Conservation (phyloP, 2,113 vertebrate genomes). For the Oncorhynchus nerka region DNA sequence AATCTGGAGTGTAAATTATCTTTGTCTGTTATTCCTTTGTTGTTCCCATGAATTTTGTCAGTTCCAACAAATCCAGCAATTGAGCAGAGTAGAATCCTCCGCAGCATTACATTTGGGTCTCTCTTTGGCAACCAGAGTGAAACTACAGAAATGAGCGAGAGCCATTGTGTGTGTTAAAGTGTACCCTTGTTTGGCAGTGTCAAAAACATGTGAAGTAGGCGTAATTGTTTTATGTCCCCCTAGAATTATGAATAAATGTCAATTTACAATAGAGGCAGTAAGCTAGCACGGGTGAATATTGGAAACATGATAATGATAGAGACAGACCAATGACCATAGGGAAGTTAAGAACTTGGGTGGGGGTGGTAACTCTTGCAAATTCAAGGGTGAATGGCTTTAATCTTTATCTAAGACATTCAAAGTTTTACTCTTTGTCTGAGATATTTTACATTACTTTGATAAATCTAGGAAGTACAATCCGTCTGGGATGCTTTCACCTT, state of each 20-base stretch:
- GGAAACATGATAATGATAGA: no score
- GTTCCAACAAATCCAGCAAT: neutral
- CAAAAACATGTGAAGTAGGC: slow-evolving; percentile 34
- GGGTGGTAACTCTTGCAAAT: no score
- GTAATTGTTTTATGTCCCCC: neutral
- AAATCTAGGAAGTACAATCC: slow-evolving; percentile 37
- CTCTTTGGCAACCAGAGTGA: neutral
- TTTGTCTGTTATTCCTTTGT: no score
- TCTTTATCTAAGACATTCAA: slow-evolving; percentile 15
- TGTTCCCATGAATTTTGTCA: neutral
- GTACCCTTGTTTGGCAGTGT: slow-evolving; percentile 20
- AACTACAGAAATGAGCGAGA: neutral
- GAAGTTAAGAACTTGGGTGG: no score
- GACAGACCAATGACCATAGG: no score
- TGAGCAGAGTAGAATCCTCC: neutral
- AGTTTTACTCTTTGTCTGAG: slow-evolving; percentile 30
- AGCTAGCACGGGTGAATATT: no score
- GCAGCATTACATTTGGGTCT: neutral
- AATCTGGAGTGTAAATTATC: neutral
- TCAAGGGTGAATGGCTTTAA: slow-evolving; percentile 14
- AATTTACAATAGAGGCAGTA: no score
- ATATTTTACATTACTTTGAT: slow-evolving; percentile 40
- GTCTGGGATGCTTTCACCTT: slow-evolving; percentile 51
- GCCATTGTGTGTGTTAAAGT: neutral
- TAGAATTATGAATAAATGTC: no score